phyloP scores from a whole-genome alignment of 1,140 invertebrate genomes.

The Drosophila bipectinata region DNA sequence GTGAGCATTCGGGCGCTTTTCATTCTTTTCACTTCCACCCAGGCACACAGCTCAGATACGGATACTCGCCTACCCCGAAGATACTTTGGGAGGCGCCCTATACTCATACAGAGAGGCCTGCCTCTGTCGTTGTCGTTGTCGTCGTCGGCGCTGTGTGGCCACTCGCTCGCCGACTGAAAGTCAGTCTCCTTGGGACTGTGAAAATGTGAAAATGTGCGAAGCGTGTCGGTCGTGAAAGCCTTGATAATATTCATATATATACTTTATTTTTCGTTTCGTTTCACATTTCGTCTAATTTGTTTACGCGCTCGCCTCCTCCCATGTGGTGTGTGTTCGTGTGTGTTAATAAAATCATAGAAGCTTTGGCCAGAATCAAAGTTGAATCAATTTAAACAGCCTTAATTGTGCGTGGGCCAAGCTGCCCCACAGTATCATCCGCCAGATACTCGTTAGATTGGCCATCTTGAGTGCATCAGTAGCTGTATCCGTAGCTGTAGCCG shows the following conservation, averaged over 20 bases:
- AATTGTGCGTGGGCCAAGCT: conserved; percentile 55
- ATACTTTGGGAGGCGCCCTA: conserved; percentile 58
- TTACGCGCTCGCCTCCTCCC: conserved; percentile 22
- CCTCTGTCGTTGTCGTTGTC: conserved; percentile 45
- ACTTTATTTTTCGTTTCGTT: conserved; percentile 52
- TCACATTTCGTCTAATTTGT: conserved; percentile 52
- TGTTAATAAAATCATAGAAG: conserved; percentile 18
- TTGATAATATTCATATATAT: conserved; percentile 40
- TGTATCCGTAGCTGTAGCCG: neutral
- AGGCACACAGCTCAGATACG: conserved; percentile 28
- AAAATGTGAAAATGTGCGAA: conserved; percentile 80
- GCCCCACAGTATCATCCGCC: conserved; percentile 38
- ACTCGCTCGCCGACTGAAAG: conserved; percentile 56
- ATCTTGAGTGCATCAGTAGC: conserved; percentile 42
- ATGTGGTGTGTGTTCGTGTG: conserved; percentile 9
- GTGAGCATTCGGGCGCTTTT: conserved; percentile 47
- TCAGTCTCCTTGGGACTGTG: conserved; percentile 83
- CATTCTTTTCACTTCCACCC: conserved; percentile 28
- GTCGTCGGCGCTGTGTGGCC: conserved; percentile 47
- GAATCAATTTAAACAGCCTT: conserved; percentile 22
- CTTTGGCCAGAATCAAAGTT: conserved; percentile 26
- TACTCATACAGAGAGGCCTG: conserved; percentile 16
- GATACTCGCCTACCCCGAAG: conserved; percentile 13
- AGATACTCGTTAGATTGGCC: conserved; percentile 48
- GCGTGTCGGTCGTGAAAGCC: conserved; percentile 55